A percentile compares a stretch with the other conserved stretches of the same genome.
Conservation (phyloP, 2,113 vertebrate genomes). For the Bos taurus region DNA sequence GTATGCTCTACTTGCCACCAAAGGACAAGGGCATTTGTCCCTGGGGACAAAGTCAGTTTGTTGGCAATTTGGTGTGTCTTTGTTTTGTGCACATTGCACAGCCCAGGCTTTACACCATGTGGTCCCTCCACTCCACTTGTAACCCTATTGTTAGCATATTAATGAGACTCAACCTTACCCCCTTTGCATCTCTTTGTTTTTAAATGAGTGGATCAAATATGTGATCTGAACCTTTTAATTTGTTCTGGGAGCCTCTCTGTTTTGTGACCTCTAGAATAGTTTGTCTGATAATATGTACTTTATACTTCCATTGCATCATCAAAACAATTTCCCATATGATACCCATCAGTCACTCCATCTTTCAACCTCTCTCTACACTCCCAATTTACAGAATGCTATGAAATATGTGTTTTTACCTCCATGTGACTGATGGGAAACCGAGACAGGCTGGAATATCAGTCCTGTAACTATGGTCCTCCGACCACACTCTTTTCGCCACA, state of each 20-base stretch:
- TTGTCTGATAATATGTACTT: background rate
- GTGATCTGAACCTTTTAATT: background rate
- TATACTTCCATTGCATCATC: background rate
- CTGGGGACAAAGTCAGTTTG: background rate
- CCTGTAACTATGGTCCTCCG: background rate
- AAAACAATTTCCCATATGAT: background rate
- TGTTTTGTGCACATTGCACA: background rate
- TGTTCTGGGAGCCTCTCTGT: background rate
- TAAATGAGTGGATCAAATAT: background rate
- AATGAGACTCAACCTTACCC: background rate
- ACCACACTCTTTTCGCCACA: rapidly evolving
- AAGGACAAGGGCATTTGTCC: background rate
- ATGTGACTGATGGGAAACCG: background rate
- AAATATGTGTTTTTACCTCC: background rate
- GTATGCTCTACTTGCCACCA: background rate
- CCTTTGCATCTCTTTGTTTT: background rate
- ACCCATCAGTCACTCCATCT: background rate
- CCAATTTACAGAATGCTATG: no score
- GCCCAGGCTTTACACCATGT: rapidly evolving
- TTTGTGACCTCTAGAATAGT: background rate
- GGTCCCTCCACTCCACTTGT: background rate
- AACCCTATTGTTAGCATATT: background rate
- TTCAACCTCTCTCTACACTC: background rate
- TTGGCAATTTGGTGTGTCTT: background rate
- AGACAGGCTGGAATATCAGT: background rate